Conservation (phyloP, 1,140 invertebrate genomes). For the Hylaeus volcanicus region DNA sequence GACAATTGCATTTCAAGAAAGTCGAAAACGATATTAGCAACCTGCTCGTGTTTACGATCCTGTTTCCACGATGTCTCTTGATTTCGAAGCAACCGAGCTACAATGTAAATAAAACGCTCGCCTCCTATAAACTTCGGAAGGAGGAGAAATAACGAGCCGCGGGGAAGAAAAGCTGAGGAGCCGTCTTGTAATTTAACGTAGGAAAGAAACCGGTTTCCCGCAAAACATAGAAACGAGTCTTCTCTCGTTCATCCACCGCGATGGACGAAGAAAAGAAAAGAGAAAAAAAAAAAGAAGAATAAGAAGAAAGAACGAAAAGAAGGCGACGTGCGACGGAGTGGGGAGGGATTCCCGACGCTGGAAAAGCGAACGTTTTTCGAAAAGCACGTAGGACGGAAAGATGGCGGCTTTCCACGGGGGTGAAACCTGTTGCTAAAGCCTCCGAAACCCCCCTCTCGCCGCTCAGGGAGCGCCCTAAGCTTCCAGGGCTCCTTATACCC, state of each 20-base stretch:
- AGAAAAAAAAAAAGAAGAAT: no score
- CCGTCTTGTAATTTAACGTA: constrained; percentile 65
- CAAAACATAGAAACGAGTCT: constrained; percentile 66
- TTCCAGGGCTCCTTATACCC: constrained; percentile 22
- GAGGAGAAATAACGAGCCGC: constrained; percentile 23
- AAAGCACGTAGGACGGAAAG: constrained; percentile 66
- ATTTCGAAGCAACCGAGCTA: constrained; percentile 29
- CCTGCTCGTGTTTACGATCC: constrained; percentile 30
- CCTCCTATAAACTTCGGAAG: constrained; percentile 37
- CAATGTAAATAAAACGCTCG: constrained; percentile 51
- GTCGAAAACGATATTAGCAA: constrained; percentile 20
- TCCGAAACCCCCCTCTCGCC: constrained; percentile 29
- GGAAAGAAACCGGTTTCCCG: constrained; percentile 74
- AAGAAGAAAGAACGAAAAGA: no score
- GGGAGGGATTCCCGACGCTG: neutral
- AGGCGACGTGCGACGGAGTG: neutral
- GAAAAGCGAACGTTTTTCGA: constrained; percentile 72
- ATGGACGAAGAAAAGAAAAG: neutral
- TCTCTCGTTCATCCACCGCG: constrained; percentile 31
- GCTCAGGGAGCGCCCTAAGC: constrained; percentile 16
- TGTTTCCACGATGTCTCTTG: constrained; percentile 29
- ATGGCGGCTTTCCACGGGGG: constrained; percentile 62
- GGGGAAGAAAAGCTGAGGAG: constrained; percentile 51
- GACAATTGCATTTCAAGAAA: constrained; percentile 32
- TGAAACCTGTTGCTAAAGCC: constrained; percentile 76